These are phyloP conservation scores for Caenorhabditis panamensis DNA, from an alignment of 2,888 invertebrate species.

Conservation along the genomic window DNA sequence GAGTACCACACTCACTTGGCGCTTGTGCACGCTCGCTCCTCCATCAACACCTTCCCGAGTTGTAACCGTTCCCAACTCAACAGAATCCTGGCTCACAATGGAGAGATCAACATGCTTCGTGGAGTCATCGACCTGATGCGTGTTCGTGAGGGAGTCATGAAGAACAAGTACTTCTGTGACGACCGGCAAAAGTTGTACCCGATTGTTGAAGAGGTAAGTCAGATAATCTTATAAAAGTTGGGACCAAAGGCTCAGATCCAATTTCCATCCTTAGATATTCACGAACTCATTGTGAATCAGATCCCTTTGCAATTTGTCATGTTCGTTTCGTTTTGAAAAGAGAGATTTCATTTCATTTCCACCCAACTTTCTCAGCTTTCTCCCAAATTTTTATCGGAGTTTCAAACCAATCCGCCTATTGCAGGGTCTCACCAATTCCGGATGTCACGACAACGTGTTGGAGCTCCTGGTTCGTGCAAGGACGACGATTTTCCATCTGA, in stretches of 20 bases:
- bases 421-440: too few species aligned
- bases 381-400: too few species aligned
- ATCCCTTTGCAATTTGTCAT: conserved; percentile 20
- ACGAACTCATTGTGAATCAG: too few species aligned
- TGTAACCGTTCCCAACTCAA: conserved; percentile 99
- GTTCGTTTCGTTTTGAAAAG: conserved; percentile 18
- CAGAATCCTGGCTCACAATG: conserved; percentile 96
- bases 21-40: conserved; percentile 97
- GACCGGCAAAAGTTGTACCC: conserved; percentile 90
- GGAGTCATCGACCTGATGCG: conserved; percentile 99
- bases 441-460: too few species aligned
- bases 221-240: not conserved
- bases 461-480: too few species aligned
- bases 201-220: conserved; percentile 87
- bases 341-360: conserved; percentile 6
- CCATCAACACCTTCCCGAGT: conserved; percentile 98
- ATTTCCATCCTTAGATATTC: not conserved
- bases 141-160: conserved; percentile 86
- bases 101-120: conserved; percentile 98
- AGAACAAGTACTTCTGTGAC: conserved; percentile 86
- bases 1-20: conserved; percentile 94
- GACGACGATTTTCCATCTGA: too few species aligned
- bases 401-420: too few species aligned
- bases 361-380: not conserved
- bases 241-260: not conserved